A percentile compares a stretch with the other conserved stretches of the same genome.
Conservation (phyloP, 2,888 invertebrate genomes). For the Mesochorus sp. region DNA sequence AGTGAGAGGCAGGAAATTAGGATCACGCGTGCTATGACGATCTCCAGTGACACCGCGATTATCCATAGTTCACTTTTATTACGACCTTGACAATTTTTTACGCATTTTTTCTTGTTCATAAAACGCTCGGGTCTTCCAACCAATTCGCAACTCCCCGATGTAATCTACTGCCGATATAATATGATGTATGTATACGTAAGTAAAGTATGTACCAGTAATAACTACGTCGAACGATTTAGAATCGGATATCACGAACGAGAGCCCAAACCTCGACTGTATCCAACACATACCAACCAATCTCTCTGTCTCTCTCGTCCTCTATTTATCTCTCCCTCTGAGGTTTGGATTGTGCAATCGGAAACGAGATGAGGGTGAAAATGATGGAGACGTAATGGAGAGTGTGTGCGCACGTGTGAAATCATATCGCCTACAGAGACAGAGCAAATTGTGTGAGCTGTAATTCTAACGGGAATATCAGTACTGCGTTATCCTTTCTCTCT, state of each 20-base stretch:
- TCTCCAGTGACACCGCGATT: conserved; percentile 18
- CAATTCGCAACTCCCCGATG: neutral
- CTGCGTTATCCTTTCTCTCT: neutral
- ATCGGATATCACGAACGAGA: neutral
- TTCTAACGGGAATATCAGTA: conserved; percentile 27
- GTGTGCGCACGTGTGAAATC: conserved; percentile 23
- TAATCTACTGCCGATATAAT: neutral
- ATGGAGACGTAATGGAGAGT: conserved; percentile 31
- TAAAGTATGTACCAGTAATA: neutral
- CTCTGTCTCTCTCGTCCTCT: neutral
- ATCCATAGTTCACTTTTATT: conserved; percentile 13
- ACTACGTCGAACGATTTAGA: neutral
- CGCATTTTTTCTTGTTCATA: neutral
- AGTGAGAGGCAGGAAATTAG: neutral
- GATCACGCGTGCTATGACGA: neutral
- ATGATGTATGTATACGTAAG: neutral
- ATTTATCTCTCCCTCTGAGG: neutral
- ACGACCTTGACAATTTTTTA: neutral
- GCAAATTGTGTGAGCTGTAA: conserved; percentile 10
- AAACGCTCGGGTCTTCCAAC: no score
- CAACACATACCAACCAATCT: neutral
- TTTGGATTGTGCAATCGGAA: conserved; percentile 22
- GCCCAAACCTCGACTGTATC: neutral
- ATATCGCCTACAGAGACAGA: neutral
- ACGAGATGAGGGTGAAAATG: conserved; percentile 21